Percentiles rank a stretch among this genome's conserved stretches.
These are phyloP conservation scores for Tachysurus fulvidraco DNA, from an alignment of 2,113 vertebrate species.

Conservation along the genomic window DNA sequence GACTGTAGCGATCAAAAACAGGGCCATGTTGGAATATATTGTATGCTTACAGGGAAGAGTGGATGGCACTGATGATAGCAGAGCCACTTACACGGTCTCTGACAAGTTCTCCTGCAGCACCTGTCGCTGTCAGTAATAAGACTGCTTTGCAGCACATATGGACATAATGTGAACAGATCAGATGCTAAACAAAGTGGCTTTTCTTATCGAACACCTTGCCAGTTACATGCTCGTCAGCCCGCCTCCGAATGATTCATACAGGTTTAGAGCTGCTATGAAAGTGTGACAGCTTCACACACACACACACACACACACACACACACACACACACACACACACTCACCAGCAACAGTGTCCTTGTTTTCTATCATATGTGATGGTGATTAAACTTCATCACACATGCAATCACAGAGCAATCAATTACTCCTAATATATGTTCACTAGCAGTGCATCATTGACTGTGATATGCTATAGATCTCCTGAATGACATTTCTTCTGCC, in stretches of 20 bases:
- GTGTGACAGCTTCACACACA: slow-evolving; percentile 42
- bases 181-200: slow-evolving; percentile 59
- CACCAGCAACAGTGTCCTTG: not conserved
- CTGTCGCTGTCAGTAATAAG: slow-evolving; percentile 56
- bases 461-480: not conserved
- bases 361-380: not conserved
- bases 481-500: not conserved
- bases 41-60: slow-evolving; percentile 37
- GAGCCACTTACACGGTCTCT: slow-evolving; percentile 19
- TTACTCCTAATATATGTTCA: not conserved
- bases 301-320: not conserved
- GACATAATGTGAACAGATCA: slow-evolving; percentile 58
- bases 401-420: not conserved
- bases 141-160: slow-evolving; percentile 44
- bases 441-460: not conserved
- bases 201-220: slow-evolving; percentile 43
- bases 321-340: not conserved
- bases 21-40: slow-evolving; percentile 20
- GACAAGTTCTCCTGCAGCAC: slow-evolving; percentile 46
- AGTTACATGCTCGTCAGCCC: slow-evolving; percentile 29
- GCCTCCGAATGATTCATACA: slow-evolving; percentile 13
- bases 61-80: slow-evolving; percentile 36
- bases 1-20: slow-evolving; percentile 1
- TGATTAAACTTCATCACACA: not conserved
- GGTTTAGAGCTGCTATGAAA: slow-evolving; percentile 12